Percentiles rank a stretch among this genome's conserved stretches.
Evolutionary conservation across 2,888 invertebrate species (phyloP).

Genomic region (Cephus nigrinus): DNA sequence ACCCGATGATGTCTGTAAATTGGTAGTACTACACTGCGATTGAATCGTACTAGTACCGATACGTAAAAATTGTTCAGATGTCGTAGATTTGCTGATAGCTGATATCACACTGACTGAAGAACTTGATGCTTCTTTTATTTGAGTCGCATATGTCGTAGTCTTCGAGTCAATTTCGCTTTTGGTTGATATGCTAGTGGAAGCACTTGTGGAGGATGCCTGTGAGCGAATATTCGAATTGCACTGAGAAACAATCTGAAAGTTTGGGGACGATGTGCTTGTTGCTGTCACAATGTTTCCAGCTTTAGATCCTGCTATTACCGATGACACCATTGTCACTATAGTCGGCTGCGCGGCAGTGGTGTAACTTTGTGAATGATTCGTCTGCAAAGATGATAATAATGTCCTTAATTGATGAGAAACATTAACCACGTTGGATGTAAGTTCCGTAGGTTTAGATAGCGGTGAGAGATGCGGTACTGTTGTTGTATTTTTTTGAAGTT

Average conservation of each 20-base stretch:
- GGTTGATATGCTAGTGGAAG: constrained; percentile 4
- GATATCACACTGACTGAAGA: constrained; percentile 56
- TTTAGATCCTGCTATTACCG: constrained; percentile 67
- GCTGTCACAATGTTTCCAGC: constrained; percentile 56
- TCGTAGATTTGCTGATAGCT: constrained; percentile 52
- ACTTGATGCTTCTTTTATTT: constrained; percentile 41
- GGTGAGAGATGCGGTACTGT: constrained; percentile 78
- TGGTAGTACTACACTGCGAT: constrained; percentile 43
- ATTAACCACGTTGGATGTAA: constrained; percentile 79
- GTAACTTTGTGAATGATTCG: constrained; percentile 63
- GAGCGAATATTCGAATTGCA: constrained; percentile 27
- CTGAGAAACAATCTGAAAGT: constrained; percentile 31
- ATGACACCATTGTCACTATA: constrained; percentile 66
- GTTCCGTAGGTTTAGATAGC: constrained; percentile 77
- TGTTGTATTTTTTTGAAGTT: constrained; percentile 64
- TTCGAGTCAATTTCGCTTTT: constrained; percentile 39
- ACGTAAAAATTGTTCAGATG: constrained; percentile 63
- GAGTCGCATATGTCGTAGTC: constrained; percentile 28
- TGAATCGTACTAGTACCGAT: constrained; percentile 63
- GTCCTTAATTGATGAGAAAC: constrained; percentile 77
- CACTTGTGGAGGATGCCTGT: constrained; percentile 25
- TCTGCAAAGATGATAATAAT: constrained; percentile 75
- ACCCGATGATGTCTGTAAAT: constrained; percentile 34
- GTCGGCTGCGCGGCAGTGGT: constrained; percentile 68
- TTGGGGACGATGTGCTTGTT: constrained; percentile 49